These are phyloP conservation scores for Helleia helle DNA, from an alignment of 2,888 invertebrate genomes.

Conservation along the genomic window DNA sequence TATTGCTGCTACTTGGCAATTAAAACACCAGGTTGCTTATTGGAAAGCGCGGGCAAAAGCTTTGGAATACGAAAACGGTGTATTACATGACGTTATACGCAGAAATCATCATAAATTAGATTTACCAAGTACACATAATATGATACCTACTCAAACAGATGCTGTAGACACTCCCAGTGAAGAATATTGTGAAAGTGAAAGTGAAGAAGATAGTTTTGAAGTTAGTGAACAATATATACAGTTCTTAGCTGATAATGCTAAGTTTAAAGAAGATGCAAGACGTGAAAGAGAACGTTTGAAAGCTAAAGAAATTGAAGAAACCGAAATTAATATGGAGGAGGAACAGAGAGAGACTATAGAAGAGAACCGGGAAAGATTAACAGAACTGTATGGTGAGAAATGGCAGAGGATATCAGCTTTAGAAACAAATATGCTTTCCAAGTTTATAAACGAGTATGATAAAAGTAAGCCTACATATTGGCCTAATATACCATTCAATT, in stretches of 20 bases:
- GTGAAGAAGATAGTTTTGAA: constrained; percentile 47
- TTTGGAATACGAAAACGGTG: constrained; percentile 72
- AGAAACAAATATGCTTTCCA: constrained; percentile 80
- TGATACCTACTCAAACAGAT: constrained; percentile 22
- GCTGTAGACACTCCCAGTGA: constrained; percentile 30
- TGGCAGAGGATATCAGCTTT: constrained; percentile 80
- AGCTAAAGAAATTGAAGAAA: constrained; percentile 27
- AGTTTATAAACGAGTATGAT: constrained; percentile 77
- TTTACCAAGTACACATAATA: not conserved
- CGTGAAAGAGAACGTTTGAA: constrained; percentile 38
- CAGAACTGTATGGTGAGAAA: constrained; percentile 76
- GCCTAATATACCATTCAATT: constrained; percentile 81
- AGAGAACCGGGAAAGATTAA: constrained; percentile 47
- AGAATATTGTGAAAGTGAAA: constrained; percentile 28
- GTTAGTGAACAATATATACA: constrained; percentile 77
- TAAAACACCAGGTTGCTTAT: constrained; percentile 73
- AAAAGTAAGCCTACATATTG: constrained; percentile 76
- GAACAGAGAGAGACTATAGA: constrained; percentile 30
- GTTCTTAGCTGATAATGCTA: constrained; percentile 75
- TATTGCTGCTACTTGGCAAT: constrained; percentile 58
- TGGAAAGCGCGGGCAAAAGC: constrained; percentile 76
- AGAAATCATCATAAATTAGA: constrained; percentile 28
- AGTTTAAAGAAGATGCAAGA: constrained; percentile 57
- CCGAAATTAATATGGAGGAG: constrained; percentile 25
- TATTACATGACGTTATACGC: constrained; percentile 66